Conservation (phyloP, 2,888 invertebrate genomes). For the Lutraria lutraria region DNA sequence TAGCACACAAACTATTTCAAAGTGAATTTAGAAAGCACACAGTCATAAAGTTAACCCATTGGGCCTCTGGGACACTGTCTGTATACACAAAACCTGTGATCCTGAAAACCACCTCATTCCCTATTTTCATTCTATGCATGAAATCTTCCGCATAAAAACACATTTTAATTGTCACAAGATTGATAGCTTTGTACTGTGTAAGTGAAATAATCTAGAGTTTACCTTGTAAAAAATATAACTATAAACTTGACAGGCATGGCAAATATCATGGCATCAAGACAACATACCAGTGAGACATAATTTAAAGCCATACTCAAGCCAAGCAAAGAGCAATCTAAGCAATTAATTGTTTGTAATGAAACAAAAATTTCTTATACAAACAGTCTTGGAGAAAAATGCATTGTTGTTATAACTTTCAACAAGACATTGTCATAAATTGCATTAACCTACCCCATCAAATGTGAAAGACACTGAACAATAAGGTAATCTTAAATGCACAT, state of each 20-base stretch:
- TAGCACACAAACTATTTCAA: neutral
- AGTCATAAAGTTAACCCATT: neutral
- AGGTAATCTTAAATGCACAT: too few relatives aligned
- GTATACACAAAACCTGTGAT: neutral
- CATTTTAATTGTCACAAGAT: conserved; percentile 5
- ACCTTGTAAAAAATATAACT: neutral
- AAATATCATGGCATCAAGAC: conserved; percentile 2
- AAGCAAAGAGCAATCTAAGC: neutral
- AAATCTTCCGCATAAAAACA: conserved; percentile 4
- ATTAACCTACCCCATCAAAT: too few relatives aligned
- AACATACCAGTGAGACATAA: neutral
- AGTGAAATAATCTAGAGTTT: neutral
- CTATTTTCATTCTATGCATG: neutral
- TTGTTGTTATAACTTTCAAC: too few relatives aligned
- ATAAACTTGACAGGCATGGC: neutral
- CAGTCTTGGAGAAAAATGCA: neutral
- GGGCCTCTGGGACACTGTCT: neutral
- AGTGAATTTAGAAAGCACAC: neutral
- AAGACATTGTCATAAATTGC: too few relatives aligned
- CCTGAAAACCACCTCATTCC: neutral
- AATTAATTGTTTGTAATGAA: neutral
- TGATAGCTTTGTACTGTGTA: neutral
- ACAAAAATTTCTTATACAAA: neutral
- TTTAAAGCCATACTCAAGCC: neutral
- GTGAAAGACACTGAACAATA: too few relatives aligned